phyloP scores from a whole-genome alignment of 2,113 vertebrate species.

The Proteles cristata region DNA sequence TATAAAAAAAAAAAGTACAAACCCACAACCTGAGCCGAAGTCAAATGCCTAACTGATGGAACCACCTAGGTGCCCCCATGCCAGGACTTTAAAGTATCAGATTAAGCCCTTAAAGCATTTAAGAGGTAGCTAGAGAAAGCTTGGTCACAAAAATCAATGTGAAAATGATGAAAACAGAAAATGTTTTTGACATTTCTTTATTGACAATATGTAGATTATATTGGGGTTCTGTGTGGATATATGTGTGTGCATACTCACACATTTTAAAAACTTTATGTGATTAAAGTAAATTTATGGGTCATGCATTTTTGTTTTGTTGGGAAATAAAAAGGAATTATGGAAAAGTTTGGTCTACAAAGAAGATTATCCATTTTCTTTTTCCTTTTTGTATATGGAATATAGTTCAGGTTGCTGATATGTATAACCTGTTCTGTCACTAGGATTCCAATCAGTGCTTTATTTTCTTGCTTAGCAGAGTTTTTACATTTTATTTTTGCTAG shows the following conservation, averaged over 20 bases:
- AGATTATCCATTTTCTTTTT: neutral
- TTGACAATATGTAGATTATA: neutral
- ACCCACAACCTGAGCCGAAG: no score
- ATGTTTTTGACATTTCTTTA: neutral
- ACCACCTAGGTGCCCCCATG: neutral
- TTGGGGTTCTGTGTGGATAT: neutral
- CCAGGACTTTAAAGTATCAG: neutral
- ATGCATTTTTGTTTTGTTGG: neutral
- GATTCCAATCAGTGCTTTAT: neutral
- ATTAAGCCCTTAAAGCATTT: neutral
- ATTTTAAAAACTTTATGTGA: neutral
- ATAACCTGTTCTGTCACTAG: neutral
- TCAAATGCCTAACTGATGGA: no score
- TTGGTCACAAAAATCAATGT: neutral
- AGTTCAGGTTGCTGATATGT: neutral
- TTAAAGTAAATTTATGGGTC: slow-evolving; percentile 12
- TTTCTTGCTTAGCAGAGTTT: slow-evolving; percentile 10
- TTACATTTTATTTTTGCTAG: slow-evolving; percentile 4
- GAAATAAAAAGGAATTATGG: slow-evolving; percentile 26
- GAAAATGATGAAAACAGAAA: neutral
- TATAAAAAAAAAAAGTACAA: no score
- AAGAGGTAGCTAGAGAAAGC: neutral
- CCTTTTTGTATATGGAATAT: neutral
- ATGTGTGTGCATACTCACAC: neutral
- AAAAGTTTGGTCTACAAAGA: neutral